phyloP scores from a whole-genome alignment of 2,113 vertebrate genomes.

The Gobio gobio region DNA sequence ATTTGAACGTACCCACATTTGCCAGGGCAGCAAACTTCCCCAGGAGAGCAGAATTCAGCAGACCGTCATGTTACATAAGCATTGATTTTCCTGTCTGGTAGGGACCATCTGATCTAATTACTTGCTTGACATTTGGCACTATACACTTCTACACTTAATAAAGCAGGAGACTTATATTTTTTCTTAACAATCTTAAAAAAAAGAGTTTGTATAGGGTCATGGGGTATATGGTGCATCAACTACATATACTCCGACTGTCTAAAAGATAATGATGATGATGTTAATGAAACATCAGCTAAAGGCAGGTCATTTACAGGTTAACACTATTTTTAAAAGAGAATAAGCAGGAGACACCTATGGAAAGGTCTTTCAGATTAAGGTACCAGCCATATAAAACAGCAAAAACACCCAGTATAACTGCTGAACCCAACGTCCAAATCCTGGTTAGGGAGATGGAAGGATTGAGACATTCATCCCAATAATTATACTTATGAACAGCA shows the following conservation, averaged over 20 bases:
- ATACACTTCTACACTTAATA: neutral
- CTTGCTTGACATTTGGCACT: conserved; percentile 5
- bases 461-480: conserved; percentile 21
- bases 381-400: neutral
- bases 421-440: neutral
- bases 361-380: neutral
- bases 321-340: neutral
- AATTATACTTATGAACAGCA: conserved; percentile 19
- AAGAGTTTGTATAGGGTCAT: neutral
- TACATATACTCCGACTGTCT: too few species aligned
- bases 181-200: neutral
- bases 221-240: too few species aligned
- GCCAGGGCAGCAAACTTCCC: neutral
- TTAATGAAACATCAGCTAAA: neutral
- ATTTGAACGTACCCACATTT: conserved; percentile 17
- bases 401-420: neutral
- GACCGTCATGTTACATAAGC: conserved; percentile 53
- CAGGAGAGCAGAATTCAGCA: conserved; percentile 39
- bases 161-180: neutral
- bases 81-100: conserved; percentile 46
- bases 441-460: neutral
- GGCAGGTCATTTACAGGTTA: neutral
- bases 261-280: too few species aligned
- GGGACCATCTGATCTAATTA: conserved; percentile 34
- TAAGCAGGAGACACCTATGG: neutral